A percentile compares a stretch with the other conserved stretches of the same genome.
phyloP scores from a whole-genome alignment of 2,797 vertebrate species.

The Artibeus lituratus region DNA sequence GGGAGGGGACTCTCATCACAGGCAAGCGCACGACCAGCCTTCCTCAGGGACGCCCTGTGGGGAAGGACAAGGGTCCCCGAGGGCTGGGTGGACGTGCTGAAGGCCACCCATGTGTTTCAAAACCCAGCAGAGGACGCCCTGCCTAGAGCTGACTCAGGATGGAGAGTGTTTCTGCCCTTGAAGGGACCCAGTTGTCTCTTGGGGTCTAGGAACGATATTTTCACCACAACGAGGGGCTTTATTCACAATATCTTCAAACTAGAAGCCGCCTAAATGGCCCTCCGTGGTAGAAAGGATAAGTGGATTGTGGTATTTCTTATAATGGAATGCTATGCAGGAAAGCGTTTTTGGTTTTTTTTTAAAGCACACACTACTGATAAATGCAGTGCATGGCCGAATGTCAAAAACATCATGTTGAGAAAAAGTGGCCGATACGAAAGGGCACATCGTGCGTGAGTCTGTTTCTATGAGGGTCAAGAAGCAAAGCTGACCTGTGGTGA shows the following conservation, averaged over 20 bases:
- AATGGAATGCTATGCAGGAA: not conserved
- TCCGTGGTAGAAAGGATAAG: not conserved
- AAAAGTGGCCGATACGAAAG: not conserved
- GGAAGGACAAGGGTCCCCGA: not conserved
- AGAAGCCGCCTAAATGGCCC: not conserved
- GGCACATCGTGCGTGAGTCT: not conserved
- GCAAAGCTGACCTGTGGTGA: not conserved
- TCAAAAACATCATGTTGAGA: not conserved
- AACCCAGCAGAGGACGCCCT: not conserved
- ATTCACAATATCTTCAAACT: not conserved
- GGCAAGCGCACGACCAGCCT: not conserved
- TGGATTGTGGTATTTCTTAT: not conserved
- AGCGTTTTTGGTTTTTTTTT: not conserved
- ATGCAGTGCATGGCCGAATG: not conserved
- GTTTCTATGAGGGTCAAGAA: not conserved
- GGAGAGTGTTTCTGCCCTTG: not conserved
- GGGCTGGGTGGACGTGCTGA: not conserved
- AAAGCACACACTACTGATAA: not conserved
- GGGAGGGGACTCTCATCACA: not conserved
- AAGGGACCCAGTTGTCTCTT: not conserved
- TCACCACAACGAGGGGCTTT: not conserved
- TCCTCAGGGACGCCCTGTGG: not conserved
- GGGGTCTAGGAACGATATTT: not conserved
- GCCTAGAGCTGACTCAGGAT: not conserved
- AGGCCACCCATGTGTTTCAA: not conserved